These are phyloP conservation scores for Archips xylosteana DNA, from an alignment of 2,888 invertebrate genomes.

Conservation along the genomic window DNA sequence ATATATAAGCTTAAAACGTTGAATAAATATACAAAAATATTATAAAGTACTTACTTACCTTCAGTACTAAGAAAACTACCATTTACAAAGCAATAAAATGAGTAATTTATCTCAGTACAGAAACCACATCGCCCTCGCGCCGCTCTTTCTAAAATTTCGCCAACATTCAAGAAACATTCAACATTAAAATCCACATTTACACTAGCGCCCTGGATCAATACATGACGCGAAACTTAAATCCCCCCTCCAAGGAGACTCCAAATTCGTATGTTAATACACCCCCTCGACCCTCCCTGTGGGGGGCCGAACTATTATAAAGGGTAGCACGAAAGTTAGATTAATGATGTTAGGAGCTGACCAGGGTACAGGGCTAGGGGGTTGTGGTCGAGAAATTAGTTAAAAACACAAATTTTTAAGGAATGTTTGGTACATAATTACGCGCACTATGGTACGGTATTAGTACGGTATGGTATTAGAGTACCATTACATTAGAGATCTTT, in stretches of 20 bases:
- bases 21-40: too few species aligned
- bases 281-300: constrained; percentile 50
- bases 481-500: too few species aligned
- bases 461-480: too few species aligned
- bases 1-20: too few species aligned
- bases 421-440: too few species aligned
- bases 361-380: constrained; percentile 56
- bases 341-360: constrained; percentile 86
- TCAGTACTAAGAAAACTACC: too few species aligned
- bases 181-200: constrained; percentile 36
- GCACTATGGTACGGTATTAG: too few species aligned
- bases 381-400: constrained; percentile 32
- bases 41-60: too few species aligned
- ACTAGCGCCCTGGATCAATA: constrained; percentile 79
- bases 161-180: background rate
- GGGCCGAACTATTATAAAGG: constrained; percentile 85
- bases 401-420: background rate
- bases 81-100: too few species aligned
- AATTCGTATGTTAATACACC: constrained; percentile 84
- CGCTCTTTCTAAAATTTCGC: background rate
- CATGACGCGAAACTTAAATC: constrained; percentile 82
- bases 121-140: background rate
- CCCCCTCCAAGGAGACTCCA: constrained; percentile 79
- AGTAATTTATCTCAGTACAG: too few species aligned
- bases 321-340: constrained; percentile 86